Evolutionary conservation across 2,113 vertebrate genomes (phyloP).

Genomic region (Psittacula cyanocephala): DNA sequence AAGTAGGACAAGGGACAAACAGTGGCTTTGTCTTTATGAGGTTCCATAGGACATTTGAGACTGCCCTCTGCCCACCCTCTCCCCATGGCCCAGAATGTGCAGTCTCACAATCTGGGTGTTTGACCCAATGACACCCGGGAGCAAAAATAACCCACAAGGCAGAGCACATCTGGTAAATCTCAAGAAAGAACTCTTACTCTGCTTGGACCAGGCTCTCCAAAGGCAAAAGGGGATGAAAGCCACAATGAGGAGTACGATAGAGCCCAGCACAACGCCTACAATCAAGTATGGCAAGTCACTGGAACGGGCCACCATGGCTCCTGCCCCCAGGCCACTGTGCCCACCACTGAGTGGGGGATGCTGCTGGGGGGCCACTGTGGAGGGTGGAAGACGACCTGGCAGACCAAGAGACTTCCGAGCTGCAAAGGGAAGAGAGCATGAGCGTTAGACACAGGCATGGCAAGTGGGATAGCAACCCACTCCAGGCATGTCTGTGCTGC

Average conservation of each 20-base stretch:
- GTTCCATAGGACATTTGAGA: not conserved
- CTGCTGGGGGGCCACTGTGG: slow-evolving; percentile 68
- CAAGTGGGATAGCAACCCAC: not conserved
- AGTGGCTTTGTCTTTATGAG: not conserved
- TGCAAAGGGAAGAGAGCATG: not conserved
- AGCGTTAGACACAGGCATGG: rapidly evolving
- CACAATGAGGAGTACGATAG: slow-evolving; percentile 90
- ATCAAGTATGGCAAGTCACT: slow-evolving; percentile 93
- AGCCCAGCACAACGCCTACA: slow-evolving; percentile 89
- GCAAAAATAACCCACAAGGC: not conserved
- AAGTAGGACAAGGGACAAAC: not conserved
- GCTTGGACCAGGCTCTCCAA: slow-evolving; percentile 96
- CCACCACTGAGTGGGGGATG: slow-evolving; percentile 55
- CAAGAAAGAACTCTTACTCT: slow-evolving; percentile 83
- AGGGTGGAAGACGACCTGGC: slow-evolving; percentile 78
- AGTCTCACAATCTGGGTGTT: not conserved
- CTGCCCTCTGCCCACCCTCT: not conserved
- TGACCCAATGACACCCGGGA: not conserved
- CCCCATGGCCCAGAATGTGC: not conserved
- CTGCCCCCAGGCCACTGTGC: slow-evolving; percentile 59
- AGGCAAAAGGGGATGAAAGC: slow-evolving; percentile 96
- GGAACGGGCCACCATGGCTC: slow-evolving; percentile 83
- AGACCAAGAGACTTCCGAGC: slow-evolving; percentile 75
- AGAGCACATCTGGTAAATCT: not conserved
- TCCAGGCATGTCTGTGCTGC: not conserved